Percentiles rank a stretch among this genome's conserved stretches.
phyloP scores from a whole-genome alignment of 2,888 invertebrate genomes.

The Drosophila peninsularis region DNA sequence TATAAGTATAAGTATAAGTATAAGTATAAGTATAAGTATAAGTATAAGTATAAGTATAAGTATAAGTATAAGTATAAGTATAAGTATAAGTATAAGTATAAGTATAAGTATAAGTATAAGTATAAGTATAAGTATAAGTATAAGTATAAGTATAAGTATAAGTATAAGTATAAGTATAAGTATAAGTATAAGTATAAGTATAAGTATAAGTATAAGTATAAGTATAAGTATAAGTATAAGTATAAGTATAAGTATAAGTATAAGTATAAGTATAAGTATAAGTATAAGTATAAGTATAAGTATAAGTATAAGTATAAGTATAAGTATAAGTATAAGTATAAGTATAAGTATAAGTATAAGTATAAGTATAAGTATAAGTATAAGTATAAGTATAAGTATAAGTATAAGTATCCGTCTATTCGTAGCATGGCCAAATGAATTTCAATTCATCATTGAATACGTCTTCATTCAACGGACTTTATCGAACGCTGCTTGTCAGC shows the following conservation, averaged over 20 bases:
- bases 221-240: slow-evolving; percentile 1
- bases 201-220: slow-evolving; percentile 2
- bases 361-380: slow-evolving; percentile 6
- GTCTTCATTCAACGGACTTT: slow-evolving; percentile 13
- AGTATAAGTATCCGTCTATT: background rate
- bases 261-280: slow-evolving; percentile 2
- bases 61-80: slow-evolving; percentile 3
- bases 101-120: slow-evolving; percentile 2
- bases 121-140: slow-evolving; percentile 3
- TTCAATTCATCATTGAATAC: slow-evolving; percentile 3
- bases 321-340: slow-evolving; percentile 2
- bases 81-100: slow-evolving; percentile 4
- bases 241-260: slow-evolving; percentile 2
- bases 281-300: slow-evolving; percentile 2
- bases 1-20: slow-evolving; percentile 8
- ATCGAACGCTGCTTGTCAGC: slow-evolving; percentile 55
- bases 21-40: slow-evolving; percentile 8
- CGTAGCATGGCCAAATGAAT: background rate
- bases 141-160: slow-evolving; percentile 3
- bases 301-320: slow-evolving; percentile 2
- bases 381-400: background rate
- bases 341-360: background rate
- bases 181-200: slow-evolving; percentile 2
- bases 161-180: slow-evolving; percentile 2
- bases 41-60: slow-evolving; percentile 1